Percentiles rank a stretch among this genome's conserved stretches.
These are phyloP conservation scores for Lepidochrysops patricia DNA, from an alignment of 2,888 invertebrate genomes.

Conservation along the genomic window DNA sequence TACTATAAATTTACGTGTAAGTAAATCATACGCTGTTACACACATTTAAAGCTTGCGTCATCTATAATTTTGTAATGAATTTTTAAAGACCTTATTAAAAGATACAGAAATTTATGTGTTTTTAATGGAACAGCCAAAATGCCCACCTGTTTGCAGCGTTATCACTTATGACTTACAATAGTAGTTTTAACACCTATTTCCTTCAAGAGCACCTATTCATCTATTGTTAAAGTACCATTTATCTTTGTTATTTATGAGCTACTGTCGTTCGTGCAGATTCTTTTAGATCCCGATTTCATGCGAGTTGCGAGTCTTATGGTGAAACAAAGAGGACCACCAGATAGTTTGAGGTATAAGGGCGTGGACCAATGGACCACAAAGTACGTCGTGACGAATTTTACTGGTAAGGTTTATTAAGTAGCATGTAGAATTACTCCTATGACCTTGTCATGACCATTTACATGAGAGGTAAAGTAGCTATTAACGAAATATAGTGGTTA, in stretches of 20 bases:
- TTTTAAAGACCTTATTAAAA: too few relatives aligned
- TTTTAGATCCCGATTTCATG: constrained; percentile 39
- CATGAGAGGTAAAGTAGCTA: too few relatives aligned
- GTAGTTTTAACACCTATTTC: background rate
- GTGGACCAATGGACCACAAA: background rate
- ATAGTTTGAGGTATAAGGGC: background rate
- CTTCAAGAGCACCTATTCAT: constrained; percentile 38
- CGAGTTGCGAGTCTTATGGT: background rate
- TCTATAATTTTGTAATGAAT: too few relatives aligned
- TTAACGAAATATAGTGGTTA: too few relatives aligned
- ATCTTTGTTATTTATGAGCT: constrained; percentile 70
- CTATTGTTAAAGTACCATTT: constrained; percentile 69
- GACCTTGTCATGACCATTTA: too few relatives aligned
- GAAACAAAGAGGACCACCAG: background rate
- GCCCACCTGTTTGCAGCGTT: background rate
- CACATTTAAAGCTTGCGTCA: too few relatives aligned
- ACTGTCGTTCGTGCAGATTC: constrained; percentile 39
- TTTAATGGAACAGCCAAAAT: background rate
- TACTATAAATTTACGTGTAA: too few relatives aligned
- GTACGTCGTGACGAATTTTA: background rate
- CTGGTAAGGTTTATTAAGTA: background rate
- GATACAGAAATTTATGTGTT: constrained; percentile 1
- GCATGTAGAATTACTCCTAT: too few relatives aligned
- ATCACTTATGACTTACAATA: background rate
- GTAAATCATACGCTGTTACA: too few relatives aligned